Base-by-base conservation (phyloP, 2,888 invertebrate species). In the Drosophila pseudotalamancana region DNA sequence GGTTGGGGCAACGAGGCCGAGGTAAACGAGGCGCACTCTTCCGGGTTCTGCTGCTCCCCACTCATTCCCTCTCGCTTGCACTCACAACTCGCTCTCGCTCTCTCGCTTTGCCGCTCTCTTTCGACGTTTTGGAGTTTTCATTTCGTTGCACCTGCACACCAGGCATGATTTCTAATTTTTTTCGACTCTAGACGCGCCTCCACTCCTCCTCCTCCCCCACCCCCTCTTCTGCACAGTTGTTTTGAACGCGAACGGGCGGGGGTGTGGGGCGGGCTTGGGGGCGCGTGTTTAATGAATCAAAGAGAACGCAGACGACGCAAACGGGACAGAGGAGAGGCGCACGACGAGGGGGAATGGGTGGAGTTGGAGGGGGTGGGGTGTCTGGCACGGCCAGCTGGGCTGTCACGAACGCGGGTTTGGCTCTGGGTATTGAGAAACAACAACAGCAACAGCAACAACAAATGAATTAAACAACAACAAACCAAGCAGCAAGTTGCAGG, bases 61-160 rank as follows among this genome's bases (percentile, higher is more conserved):
- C 48, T 39, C 14, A 11, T 43, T 31, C 37, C 42, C 59, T 40
- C 34, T 40, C 8, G 11, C 35, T 19, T 8, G 19, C 12, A 23
- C 18, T 46, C 35, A 27, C 9, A 37, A 37, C 25, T 19, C 19
- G 35, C 37, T 27, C 31, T 35, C 12, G 27, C 9, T 35, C 8
- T 21, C 27, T 35, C 46, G 27, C 21, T 45, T 54, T 46, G 23
- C 50, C 40, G 23, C 25, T 32, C 25, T 25, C 34, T 37, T 4
- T 37, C 9, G 23, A 39, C 67, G 60, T 57, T 63, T 71, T 57
- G 65, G 66, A 61, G 63, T 63, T 71, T 62, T 57, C 46, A 46
- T 67, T 75, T 53, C 37, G 69, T 84, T 84, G 75, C 87, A 86
- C 81, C 81, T 87, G 84, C 87, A 64, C 66, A 73, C 72, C 61